Evolutionary conservation across 2,888 invertebrate species (phyloP).

Genomic region (Meteorus cinctellus): DNA sequence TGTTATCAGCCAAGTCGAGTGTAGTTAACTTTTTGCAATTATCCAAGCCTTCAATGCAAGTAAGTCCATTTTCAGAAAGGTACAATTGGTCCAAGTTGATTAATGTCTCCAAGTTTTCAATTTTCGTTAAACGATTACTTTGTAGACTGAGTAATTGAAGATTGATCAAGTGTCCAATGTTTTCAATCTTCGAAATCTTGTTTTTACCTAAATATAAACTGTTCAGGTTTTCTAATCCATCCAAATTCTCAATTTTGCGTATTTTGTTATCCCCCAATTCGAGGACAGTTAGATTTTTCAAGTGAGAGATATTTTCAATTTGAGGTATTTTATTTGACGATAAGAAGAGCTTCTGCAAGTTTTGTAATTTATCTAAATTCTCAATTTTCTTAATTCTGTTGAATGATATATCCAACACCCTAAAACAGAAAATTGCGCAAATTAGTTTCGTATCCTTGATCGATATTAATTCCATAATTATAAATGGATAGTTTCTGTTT

Average conservation of each 20-base stretch:
- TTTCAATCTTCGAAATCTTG: slow-evolving; percentile 91
- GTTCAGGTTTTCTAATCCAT: slow-evolving; percentile 82
- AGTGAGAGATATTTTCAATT: slow-evolving; percentile 90
- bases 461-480: neutral
- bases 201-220: slow-evolving; percentile 95
- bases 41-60: slow-evolving; percentile 84
- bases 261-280: slow-evolving; percentile 97
- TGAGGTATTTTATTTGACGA: slow-evolving; percentile 91
- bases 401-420: slow-evolving; percentile 94
- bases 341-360: slow-evolving; percentile 88
- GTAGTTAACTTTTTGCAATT: slow-evolving; percentile 84
- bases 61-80: slow-evolving; percentile 94
- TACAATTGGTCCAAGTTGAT: slow-evolving; percentile 89
- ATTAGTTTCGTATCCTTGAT: slow-evolving; percentile 1
- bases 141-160: slow-evolving; percentile 90
- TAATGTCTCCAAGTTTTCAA: slow-evolving; percentile 88
- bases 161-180: slow-evolving; percentile 82
- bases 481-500: slow-evolving; percentile 17
- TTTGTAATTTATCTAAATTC: slow-evolving; percentile 84
- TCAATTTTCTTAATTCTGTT: slow-evolving; percentile 92
- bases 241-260: slow-evolving; percentile 91
- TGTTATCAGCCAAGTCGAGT: slow-evolving; percentile 92
- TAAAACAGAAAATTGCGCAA: slow-evolving; percentile 72
- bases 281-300: slow-evolving; percentile 86
- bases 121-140: slow-evolving; percentile 89